Evolutionary conservation across 2,797 vertebrate genomes (phyloP), one percentile per base, ranked within the genome.

Genomic region (Pseudomugil tenellus): DNA sequence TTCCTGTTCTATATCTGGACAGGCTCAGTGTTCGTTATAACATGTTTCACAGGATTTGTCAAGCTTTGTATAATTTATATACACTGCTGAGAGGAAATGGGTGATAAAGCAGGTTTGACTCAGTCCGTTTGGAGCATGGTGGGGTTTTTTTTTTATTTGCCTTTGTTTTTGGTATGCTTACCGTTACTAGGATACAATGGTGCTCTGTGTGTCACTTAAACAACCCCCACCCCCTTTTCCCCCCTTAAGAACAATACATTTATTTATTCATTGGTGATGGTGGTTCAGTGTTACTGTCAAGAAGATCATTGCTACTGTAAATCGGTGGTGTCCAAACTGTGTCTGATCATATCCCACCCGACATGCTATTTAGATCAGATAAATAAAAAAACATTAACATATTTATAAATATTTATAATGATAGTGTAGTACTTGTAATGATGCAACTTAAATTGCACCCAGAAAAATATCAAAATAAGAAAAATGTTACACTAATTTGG

Each of bases 1-100:
- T 84, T 86, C 79, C 72, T 65, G 35, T 69, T 84, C 84, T 54
- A 77, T 79, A 81, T 86, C 89, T 86, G 88, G 78, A 80, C 70
- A 75, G 66, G 35, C 76, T 87, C 82, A 66, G 2, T 28, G 37
- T 75, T 63, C 59, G 52, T 64, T 51, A 76, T 57, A 51, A 59
- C 72, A 63, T 72, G 17, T 62, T 55, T 87, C 70, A 83, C 67
- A 39, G 70, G 65, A 74, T 85, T 76, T 79, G 83, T 86, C 70
- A 77, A 72, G 61, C 72, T 63, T 25, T 3, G 66, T 25, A 39
- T 66, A 80, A 84, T 83, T 79, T 80, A 81, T 67, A 28, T 70
- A 53, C 67, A 53, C 37, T 1, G 35, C 49, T 58, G 4, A 79
- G 58, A 48, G 76, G 75, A 86, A 80, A 67, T 2, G 23, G 35